Conservation (phyloP, 2,888 invertebrate species). For the Sympetrum striolatum region DNA sequence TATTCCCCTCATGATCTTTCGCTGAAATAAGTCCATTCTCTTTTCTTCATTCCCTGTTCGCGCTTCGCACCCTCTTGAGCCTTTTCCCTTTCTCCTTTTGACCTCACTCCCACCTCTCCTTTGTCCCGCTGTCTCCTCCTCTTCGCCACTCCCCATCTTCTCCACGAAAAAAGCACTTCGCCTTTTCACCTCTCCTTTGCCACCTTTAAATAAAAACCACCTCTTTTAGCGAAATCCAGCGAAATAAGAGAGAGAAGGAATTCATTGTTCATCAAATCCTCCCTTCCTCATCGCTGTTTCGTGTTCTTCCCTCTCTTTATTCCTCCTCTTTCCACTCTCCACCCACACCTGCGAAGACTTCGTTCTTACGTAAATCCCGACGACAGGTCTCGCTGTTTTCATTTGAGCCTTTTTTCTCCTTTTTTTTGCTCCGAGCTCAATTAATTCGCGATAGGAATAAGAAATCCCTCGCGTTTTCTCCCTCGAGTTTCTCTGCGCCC, state of each 20-base stretch:
- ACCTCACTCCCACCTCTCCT: background rate
- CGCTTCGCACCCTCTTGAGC: background rate
- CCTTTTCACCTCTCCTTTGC: background rate
- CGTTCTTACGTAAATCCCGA: background rate
- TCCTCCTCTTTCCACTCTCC: background rate
- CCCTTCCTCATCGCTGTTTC: background rate
- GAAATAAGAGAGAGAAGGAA: background rate
- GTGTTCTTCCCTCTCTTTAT: background rate
- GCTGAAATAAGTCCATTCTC: background rate
- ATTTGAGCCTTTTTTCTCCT: background rate
- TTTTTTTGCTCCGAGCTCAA: background rate
- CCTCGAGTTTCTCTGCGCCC: background rate
- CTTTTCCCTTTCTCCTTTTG: background rate
- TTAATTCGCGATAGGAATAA: background rate
- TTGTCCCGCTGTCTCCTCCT: background rate
- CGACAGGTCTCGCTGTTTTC: background rate
- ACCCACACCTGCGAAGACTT: background rate
- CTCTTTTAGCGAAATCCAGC: background rate
- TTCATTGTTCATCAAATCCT: too few relatives aligned
- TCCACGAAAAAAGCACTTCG: background rate
- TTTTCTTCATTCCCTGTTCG: background rate
- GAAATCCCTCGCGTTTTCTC: background rate
- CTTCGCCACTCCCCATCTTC: background rate
- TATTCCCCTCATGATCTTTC: too few relatives aligned
- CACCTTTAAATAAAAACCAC: background rate